phyloP scores from a whole-genome alignment of 2,797 vertebrate genomes.

The Knipowitschia caucasica region DNA sequence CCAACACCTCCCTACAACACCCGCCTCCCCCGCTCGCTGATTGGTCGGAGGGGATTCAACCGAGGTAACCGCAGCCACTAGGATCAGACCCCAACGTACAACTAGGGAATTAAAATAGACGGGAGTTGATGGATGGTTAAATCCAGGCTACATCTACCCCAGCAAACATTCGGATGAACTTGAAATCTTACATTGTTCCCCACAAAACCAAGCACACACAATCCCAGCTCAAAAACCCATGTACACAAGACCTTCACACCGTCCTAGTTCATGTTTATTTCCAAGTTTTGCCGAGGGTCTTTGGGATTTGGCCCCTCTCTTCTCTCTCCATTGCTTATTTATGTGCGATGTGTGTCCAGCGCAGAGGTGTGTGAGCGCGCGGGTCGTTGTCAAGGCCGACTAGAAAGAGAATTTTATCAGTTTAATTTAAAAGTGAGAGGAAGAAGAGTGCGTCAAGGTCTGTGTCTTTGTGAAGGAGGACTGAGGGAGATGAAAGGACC shows the following conservation, averaged over 20 bases:
- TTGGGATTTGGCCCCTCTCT: conserved; percentile 10
- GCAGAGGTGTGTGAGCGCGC: conserved; percentile 35
- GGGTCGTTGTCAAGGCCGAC: conserved; percentile 63
- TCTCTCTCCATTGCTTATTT: conserved; percentile 49
- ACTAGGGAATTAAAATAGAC: too few species aligned
- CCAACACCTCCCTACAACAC: too few species aligned
- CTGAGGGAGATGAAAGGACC: conserved; percentile 56
- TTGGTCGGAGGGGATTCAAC: too few species aligned
- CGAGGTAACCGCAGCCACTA: too few species aligned
- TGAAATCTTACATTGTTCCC: too few species aligned
- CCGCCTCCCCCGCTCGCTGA: too few species aligned
- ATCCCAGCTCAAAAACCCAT: background rate
- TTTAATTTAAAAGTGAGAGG: conserved; percentile 59
- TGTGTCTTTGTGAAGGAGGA: conserved; percentile 36
- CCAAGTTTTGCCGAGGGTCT: background rate
- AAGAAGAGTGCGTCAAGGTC: conserved; percentile 20
- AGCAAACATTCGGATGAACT: too few species aligned
- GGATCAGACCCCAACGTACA: too few species aligned
- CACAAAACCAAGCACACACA: background rate
- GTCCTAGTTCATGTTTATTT: background rate
- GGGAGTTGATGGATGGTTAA: too few species aligned
- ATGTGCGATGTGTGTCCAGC: conserved; percentile 43
- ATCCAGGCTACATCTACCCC: too few species aligned
- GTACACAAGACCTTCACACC: background rate
- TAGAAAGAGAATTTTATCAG: conserved; percentile 68